phyloP scores from a whole-genome alignment of 2,888 invertebrate species.

The Athrips mouffetella region DNA sequence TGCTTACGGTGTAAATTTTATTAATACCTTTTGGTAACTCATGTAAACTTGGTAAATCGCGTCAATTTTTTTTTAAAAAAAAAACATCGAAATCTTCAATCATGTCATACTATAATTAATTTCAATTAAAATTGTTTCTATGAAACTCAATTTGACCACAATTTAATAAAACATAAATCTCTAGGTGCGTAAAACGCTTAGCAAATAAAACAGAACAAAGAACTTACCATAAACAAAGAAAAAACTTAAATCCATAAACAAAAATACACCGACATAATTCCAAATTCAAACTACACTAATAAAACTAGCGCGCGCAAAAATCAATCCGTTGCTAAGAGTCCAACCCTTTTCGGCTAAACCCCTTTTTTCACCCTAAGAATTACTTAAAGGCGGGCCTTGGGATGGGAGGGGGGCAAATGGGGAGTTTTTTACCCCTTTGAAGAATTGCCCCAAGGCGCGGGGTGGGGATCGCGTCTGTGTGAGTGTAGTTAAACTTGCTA shows the following conservation, averaged over 20 bases:
- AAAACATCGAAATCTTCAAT: no score
- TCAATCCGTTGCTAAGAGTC: conserved; percentile 71
- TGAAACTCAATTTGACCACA: no score
- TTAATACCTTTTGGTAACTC: no score
- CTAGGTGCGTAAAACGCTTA: no score
- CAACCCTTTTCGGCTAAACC: conserved; percentile 68
- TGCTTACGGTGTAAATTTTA: no score
- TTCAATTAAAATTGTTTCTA: no score
- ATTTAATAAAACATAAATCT: no score
- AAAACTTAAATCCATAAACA: conserved; percentile 2
- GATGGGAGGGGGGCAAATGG: conserved; percentile 36
- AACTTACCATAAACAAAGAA: not conserved
- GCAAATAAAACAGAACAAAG: not conserved
- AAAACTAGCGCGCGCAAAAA: conserved; percentile 47
- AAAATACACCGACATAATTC: conserved; percentile 19
- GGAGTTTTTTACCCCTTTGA: conserved; percentile 77
- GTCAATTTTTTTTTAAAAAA: no score
- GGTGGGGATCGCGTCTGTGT: conserved; percentile 43
- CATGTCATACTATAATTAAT: no score
- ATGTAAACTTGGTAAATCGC: no score
- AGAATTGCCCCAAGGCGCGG: conserved; percentile 76
- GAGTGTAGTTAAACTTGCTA: conserved; percentile 55
- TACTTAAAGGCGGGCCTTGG: conserved; percentile 66
- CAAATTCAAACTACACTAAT: conserved; percentile 11
- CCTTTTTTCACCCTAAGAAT: conserved; percentile 77